Conservation (phyloP, 2,113 vertebrate species). For the Colistium nudipinnis region DNA sequence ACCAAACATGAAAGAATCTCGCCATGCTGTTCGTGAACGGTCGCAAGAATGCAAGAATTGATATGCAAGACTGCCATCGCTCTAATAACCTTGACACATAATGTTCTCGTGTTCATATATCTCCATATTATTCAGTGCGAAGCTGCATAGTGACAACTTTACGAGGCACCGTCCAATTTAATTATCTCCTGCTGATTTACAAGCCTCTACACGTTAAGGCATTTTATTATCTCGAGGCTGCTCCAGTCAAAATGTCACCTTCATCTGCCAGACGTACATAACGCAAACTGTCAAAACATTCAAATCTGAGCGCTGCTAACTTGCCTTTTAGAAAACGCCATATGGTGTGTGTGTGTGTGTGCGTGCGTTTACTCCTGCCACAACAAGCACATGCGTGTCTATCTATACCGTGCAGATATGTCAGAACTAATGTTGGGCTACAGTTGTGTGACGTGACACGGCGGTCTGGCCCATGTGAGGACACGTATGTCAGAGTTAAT, state of each 20-base stretch:
- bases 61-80: neutral
- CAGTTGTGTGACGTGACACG: neutral
- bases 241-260: conserved; percentile 30
- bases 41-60: neutral
- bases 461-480: neutral
- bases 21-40: neutral
- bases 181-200: neutral
- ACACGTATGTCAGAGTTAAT: neutral
- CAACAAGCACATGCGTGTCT: neutral
- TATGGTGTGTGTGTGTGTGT: neutral
- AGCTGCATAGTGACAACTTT: neutral
- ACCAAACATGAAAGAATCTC: neutral
- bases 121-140: neutral
- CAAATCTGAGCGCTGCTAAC: conserved; percentile 3
- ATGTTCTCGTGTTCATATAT: neutral
- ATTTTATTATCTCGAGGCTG: neutral
- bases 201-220: neutral
- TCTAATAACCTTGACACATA: neutral
- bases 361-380: neutral
- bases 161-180: neutral
- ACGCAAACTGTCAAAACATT: conserved; percentile 1
- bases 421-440: conserved; percentile 13
- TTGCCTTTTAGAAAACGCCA: conserved; percentile 30
- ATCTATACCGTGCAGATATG: conserved; percentile 1
- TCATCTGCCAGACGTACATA: neutral